These are phyloP conservation scores for Aphelinus atriplicis DNA, from an alignment of 1,140 invertebrate species.

Conservation along the genomic window DNA sequence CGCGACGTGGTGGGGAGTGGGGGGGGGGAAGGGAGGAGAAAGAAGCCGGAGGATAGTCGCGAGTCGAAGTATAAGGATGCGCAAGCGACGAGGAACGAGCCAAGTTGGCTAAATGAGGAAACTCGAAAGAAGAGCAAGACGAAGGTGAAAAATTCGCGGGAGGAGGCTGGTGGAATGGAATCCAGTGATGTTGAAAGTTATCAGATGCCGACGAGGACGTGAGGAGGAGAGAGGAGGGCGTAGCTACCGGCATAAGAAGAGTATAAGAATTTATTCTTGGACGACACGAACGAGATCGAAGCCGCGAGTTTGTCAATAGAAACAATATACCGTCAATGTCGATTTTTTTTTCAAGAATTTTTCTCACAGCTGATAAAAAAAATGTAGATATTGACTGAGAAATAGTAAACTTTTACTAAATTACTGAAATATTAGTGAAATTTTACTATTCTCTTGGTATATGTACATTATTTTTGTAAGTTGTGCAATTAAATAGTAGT, in stretches of 20 bases:
- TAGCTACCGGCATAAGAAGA: neutral
- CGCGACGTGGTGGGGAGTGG: neutral
- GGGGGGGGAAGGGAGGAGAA: neutral
- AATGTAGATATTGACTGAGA: no score
- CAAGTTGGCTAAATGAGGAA: neutral
- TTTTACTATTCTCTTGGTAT: no score
- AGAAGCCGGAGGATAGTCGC: neutral
- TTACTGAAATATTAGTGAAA: no score
- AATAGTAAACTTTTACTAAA: no score
- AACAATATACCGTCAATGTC: no score
- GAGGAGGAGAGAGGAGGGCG: neutral
- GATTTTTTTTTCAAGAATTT: no score
- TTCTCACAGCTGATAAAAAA: no score
- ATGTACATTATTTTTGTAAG: no score
- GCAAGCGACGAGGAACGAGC: neutral
- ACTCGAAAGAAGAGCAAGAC: neutral
- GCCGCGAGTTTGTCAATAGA: no score
- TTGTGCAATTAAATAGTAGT: no score
- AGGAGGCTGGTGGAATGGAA: neutral
- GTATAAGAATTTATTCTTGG: no score
- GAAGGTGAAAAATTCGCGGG: slow-evolving; percentile 13
- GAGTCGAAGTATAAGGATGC: neutral
- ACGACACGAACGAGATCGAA: no score
- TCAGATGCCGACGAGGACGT: slow-evolving; percentile 7
- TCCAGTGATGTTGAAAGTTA: slow-evolving; percentile 7